A percentile compares a stretch with the other conserved stretches of the same genome.
These are phyloP conservation scores for Stenopsyche tienmushanensis DNA, from an alignment of 1,140 invertebrate species.

Conservation along the genomic window DNA sequence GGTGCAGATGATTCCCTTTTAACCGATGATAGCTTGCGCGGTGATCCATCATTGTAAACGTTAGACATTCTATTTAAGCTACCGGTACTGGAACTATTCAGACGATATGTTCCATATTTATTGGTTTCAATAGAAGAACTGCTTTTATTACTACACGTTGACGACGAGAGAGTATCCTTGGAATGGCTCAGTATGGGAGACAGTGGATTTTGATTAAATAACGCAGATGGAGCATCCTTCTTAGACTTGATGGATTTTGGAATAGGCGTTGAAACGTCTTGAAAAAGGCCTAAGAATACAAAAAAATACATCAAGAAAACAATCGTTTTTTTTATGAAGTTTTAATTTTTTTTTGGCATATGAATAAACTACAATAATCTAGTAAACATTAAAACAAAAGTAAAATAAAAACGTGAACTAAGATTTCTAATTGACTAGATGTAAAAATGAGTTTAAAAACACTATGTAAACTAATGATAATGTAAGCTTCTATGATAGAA, in stretches of 20 bases:
- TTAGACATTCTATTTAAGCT: slow-evolving; percentile 21
- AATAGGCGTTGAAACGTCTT: slow-evolving; percentile 34
- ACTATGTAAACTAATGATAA: too few species aligned
- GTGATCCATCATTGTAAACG: slow-evolving; percentile 7
- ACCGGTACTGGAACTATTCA: slow-evolving; percentile 22
- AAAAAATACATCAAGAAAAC: too few species aligned
- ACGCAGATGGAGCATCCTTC: slow-evolving; percentile 11
- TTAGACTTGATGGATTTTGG: slow-evolving; percentile 13
- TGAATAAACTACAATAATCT: too few species aligned
- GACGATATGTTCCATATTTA: slow-evolving; percentile 19
- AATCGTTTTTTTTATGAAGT: too few species aligned
- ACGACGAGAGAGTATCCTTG: slow-evolving; percentile 21
- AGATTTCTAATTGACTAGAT: too few species aligned
- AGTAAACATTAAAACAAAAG: too few species aligned
- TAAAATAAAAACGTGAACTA: too few species aligned
- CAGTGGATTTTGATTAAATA: slow-evolving; percentile 32
- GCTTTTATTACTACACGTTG: slow-evolving; percentile 23
- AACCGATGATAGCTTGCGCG: slow-evolving; percentile 20
- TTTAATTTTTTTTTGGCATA: too few species aligned
- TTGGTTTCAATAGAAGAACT: slow-evolving; percentile 12
- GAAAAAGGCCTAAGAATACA: background rate
- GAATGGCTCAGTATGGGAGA: slow-evolving; percentile 34
- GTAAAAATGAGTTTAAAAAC: too few species aligned
- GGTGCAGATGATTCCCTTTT: slow-evolving; percentile 39
- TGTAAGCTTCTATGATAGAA: too few species aligned